Percentiles rank a stretch among this genome's conserved stretches.
These are phyloP conservation scores for Neomonachus schauinslandi DNA, from an alignment of 2,113 vertebrate genomes.

Conservation along the genomic window DNA sequence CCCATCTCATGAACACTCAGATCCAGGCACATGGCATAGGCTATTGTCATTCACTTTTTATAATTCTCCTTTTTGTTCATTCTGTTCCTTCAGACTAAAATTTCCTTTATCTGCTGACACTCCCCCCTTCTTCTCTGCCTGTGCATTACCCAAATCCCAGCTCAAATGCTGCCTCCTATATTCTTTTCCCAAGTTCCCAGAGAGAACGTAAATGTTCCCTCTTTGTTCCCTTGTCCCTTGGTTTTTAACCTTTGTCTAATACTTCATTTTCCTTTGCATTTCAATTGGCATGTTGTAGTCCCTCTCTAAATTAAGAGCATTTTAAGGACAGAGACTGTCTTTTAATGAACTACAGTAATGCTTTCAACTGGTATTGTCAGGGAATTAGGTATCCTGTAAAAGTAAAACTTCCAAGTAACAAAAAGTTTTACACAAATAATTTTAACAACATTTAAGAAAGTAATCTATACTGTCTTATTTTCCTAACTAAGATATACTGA, in stretches of 20 bases:
- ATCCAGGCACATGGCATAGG: background rate
- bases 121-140: background rate
- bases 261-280: slow-evolving; percentile 25
- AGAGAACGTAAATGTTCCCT: slow-evolving; percentile 19
- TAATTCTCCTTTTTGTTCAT: background rate
- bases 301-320: background rate
- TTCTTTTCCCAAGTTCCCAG: background rate
- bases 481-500: slow-evolving; percentile 18
- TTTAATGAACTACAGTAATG: slow-evolving; percentile 15
- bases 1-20: background rate
- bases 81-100: slow-evolving; percentile 5
- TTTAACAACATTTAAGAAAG: background rate
- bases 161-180: background rate
- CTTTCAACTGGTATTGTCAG: background rate
- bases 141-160: background rate
- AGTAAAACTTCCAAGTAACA: slow-evolving; percentile 37
- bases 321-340: background rate
- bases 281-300: background rate
- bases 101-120: background rate
- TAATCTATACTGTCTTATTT: slow-evolving; percentile 27
- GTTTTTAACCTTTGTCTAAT: background rate
- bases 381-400: background rate
- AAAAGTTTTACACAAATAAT: slow-evolving; percentile 18
- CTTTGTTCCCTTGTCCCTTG: background rate
- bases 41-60: background rate